phyloP scores from a whole-genome alignment of 2,113 vertebrate genomes.

The Pachyramphus minor region DNA sequence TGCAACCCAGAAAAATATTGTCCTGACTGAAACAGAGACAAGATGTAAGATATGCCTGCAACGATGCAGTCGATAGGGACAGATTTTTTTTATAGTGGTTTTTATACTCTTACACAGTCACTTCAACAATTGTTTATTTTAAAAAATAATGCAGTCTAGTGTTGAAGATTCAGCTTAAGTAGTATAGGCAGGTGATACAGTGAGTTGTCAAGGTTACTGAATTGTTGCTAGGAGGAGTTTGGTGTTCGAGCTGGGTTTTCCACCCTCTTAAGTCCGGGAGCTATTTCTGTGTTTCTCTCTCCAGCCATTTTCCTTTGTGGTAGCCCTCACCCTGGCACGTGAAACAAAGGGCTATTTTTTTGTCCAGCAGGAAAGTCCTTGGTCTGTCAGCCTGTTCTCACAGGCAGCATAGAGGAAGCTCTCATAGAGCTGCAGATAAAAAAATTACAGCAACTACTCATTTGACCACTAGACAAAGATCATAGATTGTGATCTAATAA shows the following conservation, averaged over 20 bases:
- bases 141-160: not conserved
- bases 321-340: not conserved
- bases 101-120: not conserved
- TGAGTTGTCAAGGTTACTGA: not conserved
- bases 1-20: not conserved
- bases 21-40: not conserved
- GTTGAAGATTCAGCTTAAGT: not conserved
- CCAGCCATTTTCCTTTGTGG: not conserved
- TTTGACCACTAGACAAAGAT: accelerated
- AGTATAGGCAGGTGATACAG: not conserved
- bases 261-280: not conserved
- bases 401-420: too few relatives aligned
- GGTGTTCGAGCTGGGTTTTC: not conserved
- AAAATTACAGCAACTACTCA: not conserved
- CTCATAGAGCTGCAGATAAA: not conserved
- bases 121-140: not conserved
- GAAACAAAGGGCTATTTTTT: not conserved
- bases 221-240: not conserved
- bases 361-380: not conserved
- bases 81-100: not conserved
- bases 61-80: not conserved
- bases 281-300: not conserved
- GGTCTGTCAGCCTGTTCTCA: not conserved
- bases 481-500: not conserved
- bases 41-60: not conserved